Base-by-base conservation (phyloP, 2,888 invertebrate genomes). In the Pasiphila rectangulata region DNA sequence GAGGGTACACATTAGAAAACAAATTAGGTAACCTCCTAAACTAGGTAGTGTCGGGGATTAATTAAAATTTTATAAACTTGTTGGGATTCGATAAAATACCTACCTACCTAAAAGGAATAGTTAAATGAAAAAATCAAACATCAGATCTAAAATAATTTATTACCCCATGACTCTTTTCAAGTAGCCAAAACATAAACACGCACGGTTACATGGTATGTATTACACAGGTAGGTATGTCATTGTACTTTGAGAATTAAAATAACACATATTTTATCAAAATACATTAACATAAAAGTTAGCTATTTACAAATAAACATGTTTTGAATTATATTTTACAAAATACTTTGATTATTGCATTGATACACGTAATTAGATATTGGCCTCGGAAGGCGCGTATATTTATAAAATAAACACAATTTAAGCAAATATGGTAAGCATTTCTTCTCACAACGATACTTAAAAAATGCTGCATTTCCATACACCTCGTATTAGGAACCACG, bases 131-230 rank as follows among this genome's bases (percentile, higher is more conserved):
- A 60, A 75, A 79, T 82, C 75, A 67, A 78, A 68, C 64, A 66
- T 67, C 79, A 83, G 79, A 82, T 83, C 79, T 78, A 79, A 75
- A 71, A 70, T 72, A 73, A 61, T 83, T 79, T 83, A 83, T 78
- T 81, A 64, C 63, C 59, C 64, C 58, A 63, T 46, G 40, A 64
- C 63, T 63, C 59, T 61, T 67, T 59, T 57, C 55, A 65, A 63
- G 64, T 71, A 75, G 71, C 69, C 68, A 72, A 67, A 73, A 75
- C 32, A 76, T 76, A 75, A 79, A 76, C 76, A 72, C 61, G 56
- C 41, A 59, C 42, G 36, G 10, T 32, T 32, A 43, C 44, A 36
- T 66, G 30, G 35, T 39, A 51, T 29, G 46, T 38, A 42, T 29
- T 46, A 54, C 48, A 55, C n/a, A n/a, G n/a, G n/a, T n/a, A n/a